These are phyloP conservation scores for Canis aureus DNA, from an alignment of 2,113 vertebrate genomes.

Conservation along the genomic window DNA sequence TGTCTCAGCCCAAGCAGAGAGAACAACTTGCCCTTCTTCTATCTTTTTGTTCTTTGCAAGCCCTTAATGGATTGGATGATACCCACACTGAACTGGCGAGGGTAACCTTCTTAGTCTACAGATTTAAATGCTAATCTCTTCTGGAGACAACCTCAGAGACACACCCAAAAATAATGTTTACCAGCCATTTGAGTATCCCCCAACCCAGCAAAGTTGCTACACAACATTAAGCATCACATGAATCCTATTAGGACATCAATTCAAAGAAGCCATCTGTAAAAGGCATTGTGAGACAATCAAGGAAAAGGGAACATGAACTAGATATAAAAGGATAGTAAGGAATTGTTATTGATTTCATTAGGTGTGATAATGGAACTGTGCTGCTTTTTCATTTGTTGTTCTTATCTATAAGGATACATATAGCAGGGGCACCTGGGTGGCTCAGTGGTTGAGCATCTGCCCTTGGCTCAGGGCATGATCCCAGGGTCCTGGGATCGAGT, in stretches of 20 bases:
- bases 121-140: not conserved
- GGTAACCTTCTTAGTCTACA: not conserved
- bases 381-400: not conserved
- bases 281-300: not conserved
- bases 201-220: not conserved
- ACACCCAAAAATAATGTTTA: not conserved
- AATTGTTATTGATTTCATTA: not conserved
- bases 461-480: no score
- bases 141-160: not conserved
- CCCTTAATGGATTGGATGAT: not conserved
- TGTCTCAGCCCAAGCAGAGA: not conserved
- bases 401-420: not conserved
- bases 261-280: not conserved
- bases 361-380: not conserved
- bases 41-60: not conserved
- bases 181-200: not conserved
- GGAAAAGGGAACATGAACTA: not conserved
- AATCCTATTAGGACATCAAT: not conserved
- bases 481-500: no score
- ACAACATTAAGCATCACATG: not conserved
- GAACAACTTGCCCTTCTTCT: not conserved
- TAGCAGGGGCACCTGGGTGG: no score
- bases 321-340: not conserved
- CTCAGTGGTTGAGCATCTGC: no score
- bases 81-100: not conserved